phyloP scores from a whole-genome alignment of 2,113 vertebrate genomes.

The Limnothrissa miodon region DNA sequence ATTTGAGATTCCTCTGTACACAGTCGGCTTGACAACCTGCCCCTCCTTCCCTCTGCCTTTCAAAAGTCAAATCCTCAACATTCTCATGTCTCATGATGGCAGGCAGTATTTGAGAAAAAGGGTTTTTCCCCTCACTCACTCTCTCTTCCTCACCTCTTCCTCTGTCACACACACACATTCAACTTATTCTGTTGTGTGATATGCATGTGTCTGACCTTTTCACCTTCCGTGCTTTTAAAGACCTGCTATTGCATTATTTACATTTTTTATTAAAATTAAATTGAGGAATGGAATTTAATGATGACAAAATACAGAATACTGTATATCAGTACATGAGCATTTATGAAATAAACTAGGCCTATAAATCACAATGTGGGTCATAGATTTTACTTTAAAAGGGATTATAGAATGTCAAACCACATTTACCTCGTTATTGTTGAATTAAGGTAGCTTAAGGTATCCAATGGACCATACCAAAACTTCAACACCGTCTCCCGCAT shows the following conservation, averaged over 20 bases:
- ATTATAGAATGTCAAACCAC: too few relatives aligned
- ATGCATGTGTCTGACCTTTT: constrained; percentile 67
- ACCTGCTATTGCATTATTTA: constrained; percentile 64
- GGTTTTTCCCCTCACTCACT: constrained; percentile 53
- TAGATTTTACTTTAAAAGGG: too few relatives aligned
- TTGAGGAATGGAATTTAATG: neutral
- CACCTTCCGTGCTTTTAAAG: constrained; percentile 69
- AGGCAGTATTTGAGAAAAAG: constrained; percentile 62
- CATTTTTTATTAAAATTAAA: too few relatives aligned
- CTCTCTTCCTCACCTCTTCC: constrained; percentile 64
- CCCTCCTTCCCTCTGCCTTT: constrained; percentile 55
- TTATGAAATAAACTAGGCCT: too few relatives aligned
- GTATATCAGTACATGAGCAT: too few relatives aligned
- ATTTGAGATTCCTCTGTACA: constrained; percentile 67
- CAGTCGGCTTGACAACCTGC: constrained; percentile 63
- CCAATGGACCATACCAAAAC: too few relatives aligned
- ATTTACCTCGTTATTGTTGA: too few relatives aligned
- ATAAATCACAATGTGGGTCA: neutral
- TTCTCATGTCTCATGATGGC: constrained; percentile 55
- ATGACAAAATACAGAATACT: too few relatives aligned
- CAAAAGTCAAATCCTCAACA: constrained; percentile 60
- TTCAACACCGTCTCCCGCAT: too few relatives aligned
- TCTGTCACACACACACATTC: too few relatives aligned
- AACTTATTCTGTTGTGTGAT: constrained; percentile 47
- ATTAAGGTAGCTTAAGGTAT: too few relatives aligned